phyloP scores from a whole-genome alignment of 2,113 vertebrate species.

The Taxidea taxus region DNA sequence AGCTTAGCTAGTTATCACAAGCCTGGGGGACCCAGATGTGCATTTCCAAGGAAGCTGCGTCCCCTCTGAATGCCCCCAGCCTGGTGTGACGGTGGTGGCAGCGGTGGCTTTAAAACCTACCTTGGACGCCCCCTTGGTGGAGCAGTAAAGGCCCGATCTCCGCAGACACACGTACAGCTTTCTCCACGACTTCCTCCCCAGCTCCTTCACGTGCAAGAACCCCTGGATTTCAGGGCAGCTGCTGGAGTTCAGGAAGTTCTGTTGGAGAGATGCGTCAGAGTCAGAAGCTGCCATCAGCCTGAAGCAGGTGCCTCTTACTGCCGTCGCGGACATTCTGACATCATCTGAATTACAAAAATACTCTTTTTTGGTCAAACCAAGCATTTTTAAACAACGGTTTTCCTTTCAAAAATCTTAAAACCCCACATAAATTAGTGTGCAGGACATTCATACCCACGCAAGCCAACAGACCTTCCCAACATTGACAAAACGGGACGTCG shows the following conservation, averaged over 20 bases:
- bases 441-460: rapidly evolving
- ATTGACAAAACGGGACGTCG: rapidly evolving
- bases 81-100: background rate
- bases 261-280: slow-evolving; percentile 62
- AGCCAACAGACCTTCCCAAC: background rate
- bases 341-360: background rate
- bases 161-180: slow-evolving; percentile 94
- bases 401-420: background rate
- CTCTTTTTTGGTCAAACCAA: background rate
- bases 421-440: rapidly evolving
- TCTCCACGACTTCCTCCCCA: slow-evolving; percentile 97
- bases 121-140: slow-evolving; percentile 98
- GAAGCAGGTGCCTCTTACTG: background rate
- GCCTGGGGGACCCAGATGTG: background rate
- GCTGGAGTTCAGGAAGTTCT: slow-evolving; percentile 96
- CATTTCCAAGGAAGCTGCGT: background rate
- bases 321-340: rapidly evolving
- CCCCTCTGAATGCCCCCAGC: background rate
- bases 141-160: slow-evolving; percentile 96
- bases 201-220: slow-evolving; percentile 94
- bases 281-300: background rate
- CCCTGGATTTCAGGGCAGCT: slow-evolving; percentile 98
- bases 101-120: slow-evolving; percentile 76
- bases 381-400: background rate
- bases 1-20: rapidly evolving